A percentile compares a stretch with the other conserved stretches of the same genome.
phyloP scores from a whole-genome alignment of 23 tunicate genomes.

The Diplosoma virens region DNA sequence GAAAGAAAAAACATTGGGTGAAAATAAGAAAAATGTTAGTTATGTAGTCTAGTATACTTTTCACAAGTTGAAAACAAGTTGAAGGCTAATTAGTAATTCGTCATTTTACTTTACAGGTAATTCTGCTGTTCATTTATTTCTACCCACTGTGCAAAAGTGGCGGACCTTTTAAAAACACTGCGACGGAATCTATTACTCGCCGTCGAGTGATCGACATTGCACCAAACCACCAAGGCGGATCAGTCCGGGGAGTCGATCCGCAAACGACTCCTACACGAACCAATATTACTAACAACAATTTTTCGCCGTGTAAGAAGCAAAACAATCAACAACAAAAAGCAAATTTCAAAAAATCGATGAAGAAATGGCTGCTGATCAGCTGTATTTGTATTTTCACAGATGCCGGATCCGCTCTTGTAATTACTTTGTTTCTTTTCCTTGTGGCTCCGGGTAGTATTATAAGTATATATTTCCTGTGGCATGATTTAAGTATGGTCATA shows the following conservation, averaged over 20 bases:
- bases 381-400: not conserved
- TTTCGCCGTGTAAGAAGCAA: not conserved
- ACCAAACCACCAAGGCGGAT: not conserved
- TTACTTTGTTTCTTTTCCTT: not conserved
- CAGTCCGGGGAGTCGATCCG: not conserved
- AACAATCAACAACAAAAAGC: not conserved
- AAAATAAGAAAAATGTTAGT: too few relatives aligned
- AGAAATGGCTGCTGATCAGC: not conserved
- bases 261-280: not conserved
- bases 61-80: too few relatives aligned
- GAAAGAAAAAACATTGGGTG: too few relatives aligned
- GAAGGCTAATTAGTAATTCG: too few relatives aligned
- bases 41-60: too few relatives aligned
- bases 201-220: too few relatives aligned
- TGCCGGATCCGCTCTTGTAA: not conserved
- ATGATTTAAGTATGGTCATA: not conserved
- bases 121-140: not conserved
- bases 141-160: slow-evolving; percentile 2
- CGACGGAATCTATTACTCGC: too few relatives aligned
- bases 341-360: not conserved
- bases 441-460: not conserved
- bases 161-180: not conserved
- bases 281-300: not conserved
- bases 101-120: too few relatives aligned
- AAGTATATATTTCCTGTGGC: not conserved